A percentile compares a stretch with the other conserved stretches of the same genome.
These are phyloP conservation scores for Drosophila melanosoma DNA, from an alignment of 2,888 invertebrate species.

Conservation along the genomic window DNA sequence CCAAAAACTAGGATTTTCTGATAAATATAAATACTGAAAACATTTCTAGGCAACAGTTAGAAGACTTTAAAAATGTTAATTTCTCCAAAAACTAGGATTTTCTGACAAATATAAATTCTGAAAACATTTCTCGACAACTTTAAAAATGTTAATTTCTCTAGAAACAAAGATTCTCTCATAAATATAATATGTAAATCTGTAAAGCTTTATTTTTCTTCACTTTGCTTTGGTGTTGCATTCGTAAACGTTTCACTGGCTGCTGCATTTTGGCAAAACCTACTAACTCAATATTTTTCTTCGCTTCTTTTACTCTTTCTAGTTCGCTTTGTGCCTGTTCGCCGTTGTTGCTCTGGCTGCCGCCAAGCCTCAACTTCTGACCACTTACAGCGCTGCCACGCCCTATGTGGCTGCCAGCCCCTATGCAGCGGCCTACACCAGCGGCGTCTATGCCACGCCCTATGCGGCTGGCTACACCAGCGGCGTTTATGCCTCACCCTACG, in stretches of 20 bases:
- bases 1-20: too few relatives aligned
- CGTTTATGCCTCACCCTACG: slow-evolving; percentile 78
- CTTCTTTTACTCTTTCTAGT: slow-evolving; percentile 34
- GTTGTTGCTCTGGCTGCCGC: slow-evolving; percentile 73
- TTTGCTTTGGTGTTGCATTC: not conserved
- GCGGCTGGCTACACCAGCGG: slow-evolving; percentile 70
- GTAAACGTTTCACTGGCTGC: not conserved
- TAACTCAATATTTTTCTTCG: not conserved
- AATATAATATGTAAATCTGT: not conserved
- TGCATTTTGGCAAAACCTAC: not conserved
- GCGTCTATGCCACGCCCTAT: slow-evolving; percentile 77
- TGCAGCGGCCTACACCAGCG: slow-evolving; percentile 67
- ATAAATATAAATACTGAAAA: too few relatives aligned
- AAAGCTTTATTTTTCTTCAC: not conserved
- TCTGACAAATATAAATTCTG: not conserved
- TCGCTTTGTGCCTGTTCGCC: slow-evolving; percentile 78
- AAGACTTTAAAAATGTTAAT: not conserved
- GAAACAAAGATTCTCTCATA: not conserved
- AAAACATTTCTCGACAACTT: not conserved
- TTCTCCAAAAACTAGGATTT: not conserved
- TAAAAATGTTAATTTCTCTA: not conserved
- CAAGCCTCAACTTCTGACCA: slow-evolving; percentile 73
- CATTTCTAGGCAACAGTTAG: not conserved
- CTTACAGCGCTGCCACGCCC: slow-evolving; percentile 73
- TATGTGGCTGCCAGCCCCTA: slow-evolving; percentile 76